Conservation (phyloP, 2,113 vertebrate genomes). For the Acanthisitta chloris region DNA sequence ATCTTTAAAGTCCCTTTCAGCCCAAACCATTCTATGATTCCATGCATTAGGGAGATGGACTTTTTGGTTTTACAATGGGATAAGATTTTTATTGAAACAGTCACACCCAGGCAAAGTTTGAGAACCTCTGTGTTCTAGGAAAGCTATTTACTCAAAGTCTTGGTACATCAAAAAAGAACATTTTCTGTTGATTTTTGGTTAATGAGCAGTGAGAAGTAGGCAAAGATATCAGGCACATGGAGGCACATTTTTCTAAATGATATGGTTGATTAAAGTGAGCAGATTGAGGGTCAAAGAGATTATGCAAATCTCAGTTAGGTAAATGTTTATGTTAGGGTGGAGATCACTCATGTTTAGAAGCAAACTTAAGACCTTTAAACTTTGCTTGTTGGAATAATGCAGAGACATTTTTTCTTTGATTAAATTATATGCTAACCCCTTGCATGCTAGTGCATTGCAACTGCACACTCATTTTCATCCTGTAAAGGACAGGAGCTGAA, state of each 20-base stretch:
- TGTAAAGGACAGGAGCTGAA: neutral
- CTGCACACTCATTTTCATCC: neutral
- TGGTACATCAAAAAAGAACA: neutral
- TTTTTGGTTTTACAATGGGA: neutral
- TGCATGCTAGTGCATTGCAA: neutral
- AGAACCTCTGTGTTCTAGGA: neutral
- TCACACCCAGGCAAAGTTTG: neutral
- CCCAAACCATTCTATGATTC: neutral
- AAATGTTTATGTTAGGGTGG: neutral
- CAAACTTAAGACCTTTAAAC: slow-evolving; percentile 24
- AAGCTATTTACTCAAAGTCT: neutral
- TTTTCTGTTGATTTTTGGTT: slow-evolving; percentile 40
- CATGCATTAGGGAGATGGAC: neutral
- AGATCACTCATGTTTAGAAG: slow-evolving; percentile 5
- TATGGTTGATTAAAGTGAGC: neutral
- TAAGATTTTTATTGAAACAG: neutral
- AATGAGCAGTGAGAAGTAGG: slow-evolving; percentile 30
- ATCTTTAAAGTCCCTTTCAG: neutral
- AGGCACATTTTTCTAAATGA: neutral
- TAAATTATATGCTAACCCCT: neutral
- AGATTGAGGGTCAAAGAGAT: slow-evolving; percentile 23
- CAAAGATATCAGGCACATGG: neutral
- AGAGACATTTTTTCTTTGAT: neutral
- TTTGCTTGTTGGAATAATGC: neutral
- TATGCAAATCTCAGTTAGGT: slow-evolving; percentile 35